A percentile compares a stretch with the other conserved stretches of the same genome.
Conservation (phyloP, 2,797 vertebrate genomes). For the Heliangelus exortis region DNA sequence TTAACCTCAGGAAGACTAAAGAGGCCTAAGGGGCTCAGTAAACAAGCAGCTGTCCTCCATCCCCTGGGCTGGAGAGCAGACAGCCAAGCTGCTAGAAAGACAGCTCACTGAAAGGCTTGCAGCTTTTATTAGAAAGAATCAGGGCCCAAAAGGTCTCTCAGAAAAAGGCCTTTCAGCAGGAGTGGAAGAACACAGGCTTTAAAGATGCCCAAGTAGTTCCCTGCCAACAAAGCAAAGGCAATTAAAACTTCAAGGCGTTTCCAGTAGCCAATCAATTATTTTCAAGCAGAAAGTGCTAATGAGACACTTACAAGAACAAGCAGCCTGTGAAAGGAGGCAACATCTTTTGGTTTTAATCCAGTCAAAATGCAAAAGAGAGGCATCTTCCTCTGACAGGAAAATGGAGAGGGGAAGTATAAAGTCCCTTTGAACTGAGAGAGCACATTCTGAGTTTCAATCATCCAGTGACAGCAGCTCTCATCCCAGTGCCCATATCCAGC, state of each 20-base stretch:
- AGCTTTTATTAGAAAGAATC: not conserved
- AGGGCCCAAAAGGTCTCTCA: not conserved
- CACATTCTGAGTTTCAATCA: not conserved
- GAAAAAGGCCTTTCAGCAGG: not conserved
- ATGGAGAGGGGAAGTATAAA: accelerated
- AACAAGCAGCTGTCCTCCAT: not conserved
- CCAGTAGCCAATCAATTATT: not conserved
- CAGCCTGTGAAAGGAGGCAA: not conserved
- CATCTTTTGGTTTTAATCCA: not conserved
- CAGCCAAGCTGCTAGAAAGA: not conserved
- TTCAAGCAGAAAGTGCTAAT: not conserved
- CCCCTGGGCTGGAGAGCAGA: not conserved
- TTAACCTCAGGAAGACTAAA: accelerated
- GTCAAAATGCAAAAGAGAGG: not conserved
- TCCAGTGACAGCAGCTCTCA: accelerated
- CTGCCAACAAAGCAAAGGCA: not conserved
- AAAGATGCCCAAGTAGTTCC: not conserved
- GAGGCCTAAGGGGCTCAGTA: accelerated
- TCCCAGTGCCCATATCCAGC: no score
- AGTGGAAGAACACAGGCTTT: not conserved
- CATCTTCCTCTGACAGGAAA: not conserved
- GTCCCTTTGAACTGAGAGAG: not conserved
- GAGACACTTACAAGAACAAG: not conserved
- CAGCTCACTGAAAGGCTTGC: not conserved
- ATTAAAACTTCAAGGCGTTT: not conserved